phyloP scores from a whole-genome alignment of 2,113 vertebrate species.

The Propithecus coquereli region DNA sequence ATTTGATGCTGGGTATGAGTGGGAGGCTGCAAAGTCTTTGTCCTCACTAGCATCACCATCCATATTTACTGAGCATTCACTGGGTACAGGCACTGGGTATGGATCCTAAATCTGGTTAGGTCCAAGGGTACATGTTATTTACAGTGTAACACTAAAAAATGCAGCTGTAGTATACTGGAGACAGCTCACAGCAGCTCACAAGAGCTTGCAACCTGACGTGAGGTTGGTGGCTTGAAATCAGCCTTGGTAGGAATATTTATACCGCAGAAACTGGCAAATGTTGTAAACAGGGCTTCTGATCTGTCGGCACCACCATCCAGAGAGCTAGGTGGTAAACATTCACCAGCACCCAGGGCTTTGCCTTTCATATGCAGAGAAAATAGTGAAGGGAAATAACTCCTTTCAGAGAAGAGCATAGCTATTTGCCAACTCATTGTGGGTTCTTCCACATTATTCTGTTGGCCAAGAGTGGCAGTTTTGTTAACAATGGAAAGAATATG shows the following conservation, averaged over 20 bases:
- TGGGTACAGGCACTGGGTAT: background rate
- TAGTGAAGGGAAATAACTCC: background rate
- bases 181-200: background rate
- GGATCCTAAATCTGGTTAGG: background rate
- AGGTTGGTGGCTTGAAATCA: background rate
- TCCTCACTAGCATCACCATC: background rate
- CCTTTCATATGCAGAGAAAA: background rate
- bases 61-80: background rate
- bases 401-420: background rate
- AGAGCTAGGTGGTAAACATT: background rate
- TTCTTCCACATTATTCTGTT: background rate
- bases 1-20: background rate
- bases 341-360: background rate
- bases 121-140: background rate
- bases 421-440: background rate
- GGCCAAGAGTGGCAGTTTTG: background rate
- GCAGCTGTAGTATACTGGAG: background rate
- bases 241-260: background rate
- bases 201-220: background rate
- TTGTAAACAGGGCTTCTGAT: background rate
- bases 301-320: background rate
- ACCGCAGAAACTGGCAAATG: background rate
- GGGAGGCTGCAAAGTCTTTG: background rate
- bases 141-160: background rate
- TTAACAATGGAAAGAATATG: background rate